Base-by-base conservation (phyloP, 2,888 invertebrate species). In the Andrena camellia region DNA sequence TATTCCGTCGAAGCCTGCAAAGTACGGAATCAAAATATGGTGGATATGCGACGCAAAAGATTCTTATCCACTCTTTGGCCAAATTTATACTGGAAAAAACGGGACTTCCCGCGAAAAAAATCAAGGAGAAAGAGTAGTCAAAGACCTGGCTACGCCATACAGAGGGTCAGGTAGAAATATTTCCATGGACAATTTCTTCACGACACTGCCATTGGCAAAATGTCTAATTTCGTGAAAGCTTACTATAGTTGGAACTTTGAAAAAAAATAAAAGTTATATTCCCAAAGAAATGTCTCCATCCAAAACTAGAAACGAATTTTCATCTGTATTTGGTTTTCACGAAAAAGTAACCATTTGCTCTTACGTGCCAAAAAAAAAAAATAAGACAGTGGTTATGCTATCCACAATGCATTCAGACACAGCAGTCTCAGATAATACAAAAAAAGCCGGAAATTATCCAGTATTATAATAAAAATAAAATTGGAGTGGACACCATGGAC, bases 11-110 rank as follows among this genome's bases (percentile, higher is more conserved):
- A n/a, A 82, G 86, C n/a, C 88, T 87, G 89, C 13, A 90, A 91
- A 81, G 78, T 91, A 8, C 91, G 86, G 86, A 35, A 88, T 89
- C 10, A 91, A 91, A 81, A 79, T 91, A 10, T 91, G 86, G 86
- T 91, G 91, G 90, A 81, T 89, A 64, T 35, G 35, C 2, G 35
- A 35, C 35, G 10, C 35, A 35, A 35, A 35, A 35, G 10, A 35
- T 10, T 35, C 35, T 10, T 35, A 35, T 35, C 35, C 35, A 35
- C 35, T 35, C 35, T 35, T 80, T 23, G 90, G 89, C 17, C 69
- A 81, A 42, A 74, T 88, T 8, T 90, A 90, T 71, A 86, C 85
- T 33, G 87, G 88, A 31, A 89, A 86, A 81, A 68, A 59, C 17
- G 69, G 31, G 78, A 90, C 81, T 77, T 85, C 84, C 31, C 86